Percentiles rank a stretch among this genome's conserved stretches.
phyloP scores from a whole-genome alignment of 2,113 vertebrate genomes.

The Galemys pyrenaicus region DNA sequence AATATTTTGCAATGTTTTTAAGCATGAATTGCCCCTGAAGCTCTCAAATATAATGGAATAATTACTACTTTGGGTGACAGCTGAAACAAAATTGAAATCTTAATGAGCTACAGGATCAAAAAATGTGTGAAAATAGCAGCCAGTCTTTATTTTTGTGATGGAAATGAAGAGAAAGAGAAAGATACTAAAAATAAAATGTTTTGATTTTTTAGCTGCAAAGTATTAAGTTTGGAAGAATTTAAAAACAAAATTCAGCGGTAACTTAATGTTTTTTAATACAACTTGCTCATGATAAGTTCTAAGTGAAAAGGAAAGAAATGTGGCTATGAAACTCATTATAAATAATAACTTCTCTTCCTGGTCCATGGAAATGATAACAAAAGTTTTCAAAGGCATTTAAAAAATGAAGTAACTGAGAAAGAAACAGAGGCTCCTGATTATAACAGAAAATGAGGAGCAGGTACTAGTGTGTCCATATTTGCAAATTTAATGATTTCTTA shows the following conservation, averaged over 20 bases:
- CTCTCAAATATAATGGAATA: background rate
- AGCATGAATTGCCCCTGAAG: background rate
- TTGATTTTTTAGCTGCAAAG: background rate
- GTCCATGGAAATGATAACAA: background rate
- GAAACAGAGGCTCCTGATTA: background rate
- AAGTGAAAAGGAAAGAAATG: background rate
- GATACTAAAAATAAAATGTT: background rate
- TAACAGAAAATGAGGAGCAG: background rate
- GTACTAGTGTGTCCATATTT: background rate
- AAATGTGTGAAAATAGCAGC: background rate
- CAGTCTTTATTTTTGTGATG: background rate
- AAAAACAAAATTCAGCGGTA: background rate
- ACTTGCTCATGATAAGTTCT: background rate
- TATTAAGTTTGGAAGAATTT: background rate
- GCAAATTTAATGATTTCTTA: background rate
- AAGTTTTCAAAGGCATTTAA: background rate
- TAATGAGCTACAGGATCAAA: background rate
- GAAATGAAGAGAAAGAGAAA: background rate
- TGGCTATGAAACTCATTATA: background rate
- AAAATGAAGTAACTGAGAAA: background rate
- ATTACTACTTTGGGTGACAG: background rate
- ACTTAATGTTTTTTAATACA: background rate
- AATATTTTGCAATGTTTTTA: background rate
- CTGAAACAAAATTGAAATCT: conserved; percentile 5
- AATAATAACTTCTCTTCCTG: background rate